These are phyloP conservation scores for Silvanus unidentatus DNA, from an alignment of 2,888 invertebrate genomes.

Conservation along the genomic window DNA sequence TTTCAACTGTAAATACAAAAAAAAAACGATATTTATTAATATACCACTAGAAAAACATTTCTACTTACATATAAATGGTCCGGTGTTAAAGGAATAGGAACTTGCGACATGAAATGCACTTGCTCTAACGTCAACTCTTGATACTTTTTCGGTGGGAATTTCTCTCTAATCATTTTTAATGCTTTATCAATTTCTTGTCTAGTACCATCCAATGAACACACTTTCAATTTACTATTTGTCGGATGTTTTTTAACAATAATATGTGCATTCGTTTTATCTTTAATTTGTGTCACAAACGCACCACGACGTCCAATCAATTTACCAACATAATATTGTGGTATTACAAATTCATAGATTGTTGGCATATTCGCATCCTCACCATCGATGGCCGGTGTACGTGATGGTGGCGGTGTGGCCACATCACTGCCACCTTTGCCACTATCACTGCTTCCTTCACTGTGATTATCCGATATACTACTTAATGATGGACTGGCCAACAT, in stretches of 20 bases:
- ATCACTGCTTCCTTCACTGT: conserved; percentile 75
- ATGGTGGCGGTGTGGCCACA: conserved; percentile 64
- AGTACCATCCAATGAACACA: conserved; percentile 58
- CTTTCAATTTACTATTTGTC: conserved; percentile 63
- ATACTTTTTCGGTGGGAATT: conserved; percentile 76
- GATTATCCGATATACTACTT: conserved; percentile 64
- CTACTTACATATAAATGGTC: conserved; percentile 41
- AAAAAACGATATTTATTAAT: neutral
- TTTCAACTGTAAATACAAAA: conserved; percentile 57
- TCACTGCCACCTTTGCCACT: conserved; percentile 78
- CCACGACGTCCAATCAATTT: conserved; percentile 82
- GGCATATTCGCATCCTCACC: conserved; percentile 18
- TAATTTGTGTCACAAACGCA: conserved; percentile 72
- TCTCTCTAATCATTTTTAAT: conserved; percentile 74
- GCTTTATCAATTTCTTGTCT: conserved; percentile 75
- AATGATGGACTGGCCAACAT: conserved; percentile 62
- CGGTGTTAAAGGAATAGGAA: conserved; percentile 37
- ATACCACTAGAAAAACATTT: neutral
- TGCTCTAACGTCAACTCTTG: conserved; percentile 70
- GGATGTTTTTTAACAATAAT: conserved; percentile 76
- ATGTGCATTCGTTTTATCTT: conserved; percentile 70
- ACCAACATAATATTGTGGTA: conserved; percentile 73
- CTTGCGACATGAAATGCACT: conserved; percentile 44
- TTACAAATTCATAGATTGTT: conserved; percentile 65
- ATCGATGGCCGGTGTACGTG: conserved; percentile 39